Conservation (phyloP, 2,113 vertebrate species). For the Heteronetta atricapilla region DNA sequence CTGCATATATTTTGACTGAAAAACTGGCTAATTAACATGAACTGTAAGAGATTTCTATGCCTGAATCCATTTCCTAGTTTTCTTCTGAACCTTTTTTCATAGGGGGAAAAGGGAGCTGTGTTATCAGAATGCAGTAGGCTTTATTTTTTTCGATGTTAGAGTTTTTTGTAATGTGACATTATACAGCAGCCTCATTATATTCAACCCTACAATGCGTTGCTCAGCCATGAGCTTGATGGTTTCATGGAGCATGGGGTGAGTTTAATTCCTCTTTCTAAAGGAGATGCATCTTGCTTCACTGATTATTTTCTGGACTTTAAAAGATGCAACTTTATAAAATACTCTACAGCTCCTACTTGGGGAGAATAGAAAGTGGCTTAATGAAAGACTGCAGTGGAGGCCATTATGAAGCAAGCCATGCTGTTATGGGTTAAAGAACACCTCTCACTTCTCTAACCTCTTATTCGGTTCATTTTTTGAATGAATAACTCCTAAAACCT, state of each 20-base stretch:
- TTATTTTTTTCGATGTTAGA: not conserved
- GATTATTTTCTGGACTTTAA: slow-evolving; percentile 48
- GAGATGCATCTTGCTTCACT: slow-evolving; percentile 40
- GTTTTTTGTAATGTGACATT: slow-evolving; percentile 37
- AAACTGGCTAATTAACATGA: not conserved
- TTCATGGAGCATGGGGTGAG: slow-evolving; percentile 11
- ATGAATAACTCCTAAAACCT: not conserved
- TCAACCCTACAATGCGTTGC: slow-evolving; percentile 1
- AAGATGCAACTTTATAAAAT: slow-evolving; percentile 29
- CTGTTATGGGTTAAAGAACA: not conserved
- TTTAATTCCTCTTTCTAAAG: slow-evolving; percentile 37
- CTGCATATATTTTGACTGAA: not conserved
- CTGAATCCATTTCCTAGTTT: not conserved
- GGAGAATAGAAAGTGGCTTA: not conserved
- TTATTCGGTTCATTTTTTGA: not conserved
- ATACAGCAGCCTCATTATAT: slow-evolving; percentile 49
- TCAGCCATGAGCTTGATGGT: slow-evolving; percentile 35
- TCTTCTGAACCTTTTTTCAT: not conserved
- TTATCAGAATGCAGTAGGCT: not conserved
- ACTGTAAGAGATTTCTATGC: not conserved
- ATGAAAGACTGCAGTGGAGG: not conserved
- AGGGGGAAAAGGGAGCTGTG: not conserved
- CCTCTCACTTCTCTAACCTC: not conserved
- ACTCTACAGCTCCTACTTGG: not conserved
- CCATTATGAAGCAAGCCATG: not conserved